These are phyloP conservation scores for Leistus spinibarbis DNA, from an alignment of 2,888 invertebrate species.

Conservation along the genomic window DNA sequence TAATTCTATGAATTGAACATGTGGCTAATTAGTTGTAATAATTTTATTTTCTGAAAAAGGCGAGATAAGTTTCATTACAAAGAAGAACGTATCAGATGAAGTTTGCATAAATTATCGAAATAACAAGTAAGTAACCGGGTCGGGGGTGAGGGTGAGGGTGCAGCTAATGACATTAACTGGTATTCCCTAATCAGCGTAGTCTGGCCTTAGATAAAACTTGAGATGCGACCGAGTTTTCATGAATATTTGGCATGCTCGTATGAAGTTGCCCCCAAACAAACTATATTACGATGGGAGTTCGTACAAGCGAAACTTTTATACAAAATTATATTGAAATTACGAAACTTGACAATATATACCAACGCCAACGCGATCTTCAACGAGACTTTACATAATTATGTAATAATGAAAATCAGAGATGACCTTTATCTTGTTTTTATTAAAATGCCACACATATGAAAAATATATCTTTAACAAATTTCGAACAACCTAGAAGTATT, in stretches of 20 bases:
- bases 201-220: conserved; percentile 24
- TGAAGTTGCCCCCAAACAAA: conserved; percentile 19
- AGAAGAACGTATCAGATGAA: background rate
- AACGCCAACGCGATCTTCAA: background rate
- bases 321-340: conserved; percentile 30
- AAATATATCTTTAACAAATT: too few relatives aligned
- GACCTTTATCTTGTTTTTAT: background rate
- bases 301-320: conserved; percentile 11
- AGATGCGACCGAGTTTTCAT: conserved; percentile 14
- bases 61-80: background rate
- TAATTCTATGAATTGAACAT: too few relatives aligned
- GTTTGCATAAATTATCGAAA: conserved; percentile 22
- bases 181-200: conserved; percentile 33
- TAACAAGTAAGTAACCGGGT: background rate
- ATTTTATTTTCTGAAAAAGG: too few relatives aligned
- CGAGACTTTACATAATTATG: background rate
- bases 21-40: too few relatives aligned
- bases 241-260: conserved; percentile 27
- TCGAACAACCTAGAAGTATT: background rate
- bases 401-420: background rate
- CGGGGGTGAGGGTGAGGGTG: background rate
- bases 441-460: too few relatives aligned
- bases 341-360: conserved; percentile 24
- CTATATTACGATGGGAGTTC: too few relatives aligned
- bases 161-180: conserved; percentile 24